Percentiles rank a stretch among this genome's conserved stretches.
phyloP scores from a whole-genome alignment of 2,113 vertebrate genomes.

The Acinonyx jubatus region DNA sequence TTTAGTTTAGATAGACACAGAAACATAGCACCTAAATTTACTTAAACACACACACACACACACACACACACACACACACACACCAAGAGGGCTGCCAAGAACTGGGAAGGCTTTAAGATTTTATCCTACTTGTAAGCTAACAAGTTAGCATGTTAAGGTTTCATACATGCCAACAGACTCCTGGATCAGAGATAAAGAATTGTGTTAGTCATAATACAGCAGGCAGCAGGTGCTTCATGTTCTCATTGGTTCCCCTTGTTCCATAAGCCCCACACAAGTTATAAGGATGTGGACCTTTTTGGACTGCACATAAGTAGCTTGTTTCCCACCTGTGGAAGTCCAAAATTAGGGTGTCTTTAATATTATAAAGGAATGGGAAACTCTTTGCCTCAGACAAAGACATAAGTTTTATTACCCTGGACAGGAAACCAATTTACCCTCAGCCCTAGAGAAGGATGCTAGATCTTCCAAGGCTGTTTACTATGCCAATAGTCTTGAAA shows the following conservation, averaged over 20 bases:
- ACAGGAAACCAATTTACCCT: background rate
- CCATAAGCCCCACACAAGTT: background rate
- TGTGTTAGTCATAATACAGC: fast-evolving
- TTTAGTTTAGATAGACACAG: background rate
- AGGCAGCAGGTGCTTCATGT: background rate
- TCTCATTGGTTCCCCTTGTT: background rate
- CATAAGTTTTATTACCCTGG: background rate
- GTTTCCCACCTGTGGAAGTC: background rate
- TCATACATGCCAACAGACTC: background rate
- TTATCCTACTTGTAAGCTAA: background rate
- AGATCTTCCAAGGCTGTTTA: background rate
- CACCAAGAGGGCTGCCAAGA: background rate
- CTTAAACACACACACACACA: background rate
- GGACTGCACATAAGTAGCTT: background rate
- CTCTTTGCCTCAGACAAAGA: background rate
- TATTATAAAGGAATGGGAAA: background rate
- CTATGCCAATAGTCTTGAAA: background rate
- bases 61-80: too few relatives aligned
- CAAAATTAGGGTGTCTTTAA: background rate
- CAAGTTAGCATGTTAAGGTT: background rate
- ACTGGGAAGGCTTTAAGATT: background rate
- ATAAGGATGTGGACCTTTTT: background rate
- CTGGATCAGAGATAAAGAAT: background rate
- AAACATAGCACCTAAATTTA: background rate
- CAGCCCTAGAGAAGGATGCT: background rate